phyloP scores from a whole-genome alignment of 2,888 invertebrate genomes.

The Lasioglossum malachurum region DNA sequence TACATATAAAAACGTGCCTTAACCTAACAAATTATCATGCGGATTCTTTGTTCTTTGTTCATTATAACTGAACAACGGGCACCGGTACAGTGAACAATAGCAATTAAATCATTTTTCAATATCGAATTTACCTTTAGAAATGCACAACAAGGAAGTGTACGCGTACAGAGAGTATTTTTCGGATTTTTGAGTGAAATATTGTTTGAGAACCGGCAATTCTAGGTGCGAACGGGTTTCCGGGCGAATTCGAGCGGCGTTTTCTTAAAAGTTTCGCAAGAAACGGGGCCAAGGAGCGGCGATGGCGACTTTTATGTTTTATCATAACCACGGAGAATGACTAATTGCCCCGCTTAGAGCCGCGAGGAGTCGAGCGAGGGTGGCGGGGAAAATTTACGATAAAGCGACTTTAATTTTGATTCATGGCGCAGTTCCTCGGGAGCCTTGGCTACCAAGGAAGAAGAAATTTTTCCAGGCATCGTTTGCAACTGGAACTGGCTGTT shows the following conservation, averaged over 20 bases:
- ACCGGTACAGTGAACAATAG: background rate
- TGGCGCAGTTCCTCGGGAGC: slow-evolving; percentile 65
- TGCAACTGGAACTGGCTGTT: slow-evolving; percentile 30
- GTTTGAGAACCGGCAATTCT: background rate
- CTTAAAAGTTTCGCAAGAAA: slow-evolving; percentile 40
- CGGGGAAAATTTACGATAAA: slow-evolving; percentile 75
- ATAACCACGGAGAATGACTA: slow-evolving; percentile 75
- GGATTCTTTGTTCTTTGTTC: background rate
- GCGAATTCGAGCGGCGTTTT: slow-evolving; percentile 25
- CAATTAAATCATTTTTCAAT: background rate
- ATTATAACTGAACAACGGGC: background rate
- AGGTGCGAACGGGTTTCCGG: slow-evolving; percentile 27
- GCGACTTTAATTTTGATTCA: slow-evolving; percentile 82
- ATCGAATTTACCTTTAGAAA: background rate
- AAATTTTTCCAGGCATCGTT: slow-evolving; percentile 43
- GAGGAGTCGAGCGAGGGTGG: slow-evolving; percentile 44
- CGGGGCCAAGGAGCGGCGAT: slow-evolving; percentile 55
- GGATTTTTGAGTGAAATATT: background rate
- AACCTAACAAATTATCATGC: background rate
- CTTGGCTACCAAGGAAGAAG: slow-evolving; percentile 23
- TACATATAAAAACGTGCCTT: background rate
- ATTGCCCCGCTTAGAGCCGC: slow-evolving; percentile 76
- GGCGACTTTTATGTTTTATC: slow-evolving; percentile 76
- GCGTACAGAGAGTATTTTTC: background rate
- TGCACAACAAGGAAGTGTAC: background rate